These are phyloP conservation scores for Brachionus paranguensis DNA, from an alignment of 1,140 invertebrate genomes.

Conservation along the genomic window DNA sequence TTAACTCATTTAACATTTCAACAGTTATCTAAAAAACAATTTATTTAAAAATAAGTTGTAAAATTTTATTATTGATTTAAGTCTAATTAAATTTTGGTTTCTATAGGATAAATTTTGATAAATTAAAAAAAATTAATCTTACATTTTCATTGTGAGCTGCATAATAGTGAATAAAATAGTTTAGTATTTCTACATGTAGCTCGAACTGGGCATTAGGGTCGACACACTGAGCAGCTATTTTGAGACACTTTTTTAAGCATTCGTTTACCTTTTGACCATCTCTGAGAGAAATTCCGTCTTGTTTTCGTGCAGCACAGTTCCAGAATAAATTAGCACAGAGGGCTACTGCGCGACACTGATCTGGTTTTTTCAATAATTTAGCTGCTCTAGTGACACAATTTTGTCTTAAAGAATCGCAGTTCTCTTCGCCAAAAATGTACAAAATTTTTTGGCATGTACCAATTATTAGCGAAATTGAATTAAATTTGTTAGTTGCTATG, in stretches of 20 bases:
- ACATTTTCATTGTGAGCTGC: slow-evolving; percentile 83
- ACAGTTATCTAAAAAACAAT: not conserved
- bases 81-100: no score
- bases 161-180: slow-evolving; percentile 87
- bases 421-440: slow-evolving; percentile 77
- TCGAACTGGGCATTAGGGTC: slow-evolving; percentile 92
- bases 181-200: slow-evolving; percentile 85
- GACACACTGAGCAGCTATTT: slow-evolving; percentile 93
- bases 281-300: not conserved
- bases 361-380: slow-evolving; percentile 92
- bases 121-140: slow-evolving; percentile 42
- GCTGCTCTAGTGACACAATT: slow-evolving; percentile 88
- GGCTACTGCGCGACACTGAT: slow-evolving; percentile 85
- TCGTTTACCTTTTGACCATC: slow-evolving; percentile 69
- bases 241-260: slow-evolving; percentile 87
- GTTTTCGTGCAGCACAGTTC: slow-evolving; percentile 48
- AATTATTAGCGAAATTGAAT: slow-evolving; percentile 88
- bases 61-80: no score
- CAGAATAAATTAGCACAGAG: slow-evolving; percentile 91
- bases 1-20: slow-evolving; percentile 26
- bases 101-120: no score
- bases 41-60: no score
- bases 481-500: slow-evolving; percentile 90
- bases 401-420: slow-evolving; percentile 88
- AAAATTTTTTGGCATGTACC: slow-evolving; percentile 78